Evolutionary conservation across 2,888 invertebrate species (phyloP), one percentile per base, ranked within the genome.

Genomic region (Phalera bucephala): DNA sequence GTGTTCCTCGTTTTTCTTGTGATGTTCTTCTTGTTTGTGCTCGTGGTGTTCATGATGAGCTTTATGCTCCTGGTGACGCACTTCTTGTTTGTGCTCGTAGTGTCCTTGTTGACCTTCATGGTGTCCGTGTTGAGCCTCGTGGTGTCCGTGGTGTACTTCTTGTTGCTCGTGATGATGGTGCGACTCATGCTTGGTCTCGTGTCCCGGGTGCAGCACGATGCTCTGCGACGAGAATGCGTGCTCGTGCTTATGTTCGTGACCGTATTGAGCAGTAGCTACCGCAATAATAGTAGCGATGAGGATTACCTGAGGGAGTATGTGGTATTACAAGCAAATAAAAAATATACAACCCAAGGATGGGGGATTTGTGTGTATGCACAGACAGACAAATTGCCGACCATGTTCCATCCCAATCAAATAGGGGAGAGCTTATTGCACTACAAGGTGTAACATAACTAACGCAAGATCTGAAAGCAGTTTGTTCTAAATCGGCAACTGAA

Each of bases 201-300:
- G 52, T 9, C 55, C 66, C 33, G 71, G 68, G 40, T 75, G 69
- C 37, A 68, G 62, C 13, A 58, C 53, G 33, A 78, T 62, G 45
- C 58, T 70, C 38, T 78, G 78, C 2, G 72, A 69, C 2, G 73
- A 71, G 21, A 45, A 59, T n/a, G 58, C 60, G 73, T 62, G 58
- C 6, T 49, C 56, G 20, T 65, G 47, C 1, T 45, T 45, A 3
- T 59, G 36, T 4, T 45, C 40, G 3, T 48, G 36, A n/a, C 10
- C 6, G 2, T 22, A 2, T 29, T 29, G 48, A 22, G 52, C 52
- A 8, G 45, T 38, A 59, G 49, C 45, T 8, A 43, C 21, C 2
- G 48, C 47, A 5, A 49, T 19, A 4, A 70, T 26, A 23, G 33
- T 30, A 8, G 15, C 31, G 15, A 39, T 26, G 5, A 33, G 11